Conservation (phyloP, 2,113 vertebrate species). For the Megatriorchis doriae region DNA sequence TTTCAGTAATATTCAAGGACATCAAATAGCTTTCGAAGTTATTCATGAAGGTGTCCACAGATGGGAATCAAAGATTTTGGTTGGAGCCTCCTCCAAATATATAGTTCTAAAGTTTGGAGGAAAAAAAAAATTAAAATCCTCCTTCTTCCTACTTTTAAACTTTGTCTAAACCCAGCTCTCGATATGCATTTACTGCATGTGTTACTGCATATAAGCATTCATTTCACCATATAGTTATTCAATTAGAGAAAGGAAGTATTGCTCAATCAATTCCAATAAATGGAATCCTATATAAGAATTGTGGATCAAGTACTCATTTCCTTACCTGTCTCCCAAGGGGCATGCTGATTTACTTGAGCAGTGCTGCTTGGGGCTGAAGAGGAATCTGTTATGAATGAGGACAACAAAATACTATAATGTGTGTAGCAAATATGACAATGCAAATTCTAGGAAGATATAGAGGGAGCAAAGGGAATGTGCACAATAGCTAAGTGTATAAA, state of each 20-base stretch:
- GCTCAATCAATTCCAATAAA: not conserved
- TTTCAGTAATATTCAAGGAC: slow-evolving; percentile 43
- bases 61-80: not conserved
- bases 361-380: not conserved
- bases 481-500: not conserved
- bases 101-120: not conserved
- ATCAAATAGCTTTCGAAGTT: slow-evolving; percentile 2
- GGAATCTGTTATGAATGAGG: not conserved
- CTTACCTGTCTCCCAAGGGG: not conserved
- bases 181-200: not conserved
- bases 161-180: not conserved
- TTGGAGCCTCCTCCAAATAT: not conserved
- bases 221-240: not conserved
- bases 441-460: not conserved
- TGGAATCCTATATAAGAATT: not conserved
- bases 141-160: not conserved
- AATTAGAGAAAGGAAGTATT: not conserved
- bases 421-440: not conserved
- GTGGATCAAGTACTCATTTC: not conserved
- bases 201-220: not conserved
- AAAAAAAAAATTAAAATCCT: not conserved
- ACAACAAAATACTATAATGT: not conserved
- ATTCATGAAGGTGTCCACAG: not conserved
- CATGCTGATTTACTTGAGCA: not conserved
- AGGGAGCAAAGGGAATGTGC: not conserved